Base-by-base conservation (phyloP, 2,888 invertebrate species). In the Pocota personata region DNA sequence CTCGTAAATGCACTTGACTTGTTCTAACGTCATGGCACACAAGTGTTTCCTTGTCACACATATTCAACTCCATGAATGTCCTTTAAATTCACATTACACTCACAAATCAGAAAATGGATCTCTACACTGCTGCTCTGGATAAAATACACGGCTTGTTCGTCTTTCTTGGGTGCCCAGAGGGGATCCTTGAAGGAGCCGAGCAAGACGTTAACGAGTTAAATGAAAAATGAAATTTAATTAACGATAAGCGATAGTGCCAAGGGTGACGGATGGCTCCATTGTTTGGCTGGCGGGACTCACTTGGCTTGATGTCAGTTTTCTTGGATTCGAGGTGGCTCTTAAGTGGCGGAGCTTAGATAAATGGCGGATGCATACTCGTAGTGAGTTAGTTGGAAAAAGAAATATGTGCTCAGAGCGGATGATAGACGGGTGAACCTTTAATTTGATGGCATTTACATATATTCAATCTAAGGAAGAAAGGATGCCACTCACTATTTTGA, bases 181-280 rank as follows among this genome's bases (percentile, higher is more conserved):
- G 50, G 37, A 76, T 77, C 76, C 82, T 86, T 77, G 55, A 82
- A 82, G 82, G 66, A 86, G 72, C 66, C 71, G 19, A 72, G 80
- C 62, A 71, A 77, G 86, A 86, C 86, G 76, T 82, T 86, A 86
- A 86, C 86, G 86, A 86, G 86, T 86, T 86, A 82, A 86, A 86
- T 86, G 86, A 86, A 86, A 86, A 86, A 86, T 86, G 82, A 82
- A 86, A 86, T 86, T 86, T 86, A 86, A 86, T 86, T 86, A 86
- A 86, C 86, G 86, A 86, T 86, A 86, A 86, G 86, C 86, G 86
- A 86, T 86, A 86, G 86, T 86, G 86, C 72, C 82, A 72, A 67
- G 67, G 46, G 71, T 86, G 86, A 86, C 67, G 86, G 82, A 86
- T 86, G 66, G 77, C 80, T 82, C 77, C 43, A 86, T 86, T 86